Evolutionary conservation across 1,140 invertebrate genomes (phyloP), one percentile per base, ranked within the genome.

Genomic region (Zelostemma sp.): DNA sequence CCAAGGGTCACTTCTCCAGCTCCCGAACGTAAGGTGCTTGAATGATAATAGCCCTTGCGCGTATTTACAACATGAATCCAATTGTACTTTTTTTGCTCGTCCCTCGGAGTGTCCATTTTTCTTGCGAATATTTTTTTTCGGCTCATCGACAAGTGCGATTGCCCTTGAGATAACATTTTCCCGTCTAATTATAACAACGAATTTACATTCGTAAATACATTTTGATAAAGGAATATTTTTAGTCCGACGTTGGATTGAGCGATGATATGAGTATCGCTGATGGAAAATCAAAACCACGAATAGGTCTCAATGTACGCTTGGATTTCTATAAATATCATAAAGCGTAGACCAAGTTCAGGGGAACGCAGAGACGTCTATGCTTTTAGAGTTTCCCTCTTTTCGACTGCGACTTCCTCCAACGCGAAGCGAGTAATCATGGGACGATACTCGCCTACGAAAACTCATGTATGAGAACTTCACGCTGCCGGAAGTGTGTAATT

Each of bases 291-390:
- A 38, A 64, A 31, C 15, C 71, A 73, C 72, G 66, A n/a, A n/a
- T 76, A 75, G 72, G 68, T 64, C 33, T 69, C 46, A 45, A 49
- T 73, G 71, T 49, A 57, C 74, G 54, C 61, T 66, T 53, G 48
- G 73, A 56, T 65, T 68, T 75, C 78, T 81, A 81, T 79, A 80
- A 81, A 80, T 81, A 81, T 72, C 62, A 61, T 68, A 65, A 62
- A 68, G 56, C 65, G 73, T 66, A 72, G 69, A 77, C 76, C 80
- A 83, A 83, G 80, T 83, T 84, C 80, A 82, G 80, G 79, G 81
- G 80, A 75, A 80, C 72, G 65, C 65, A 67, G 66, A 59, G 73
- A 68, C 64, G 28, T 60, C 40, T 61, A 70, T 59, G 77, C 75
- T 81, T 83, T 76, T 79, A 72, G 33, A 35, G 77, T 77, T 77